A percentile compares a stretch with the other conserved stretches of the same genome.
These are phyloP conservation scores for Catocala sponsa DNA, from an alignment of 2,888 invertebrate species.

Conservation along the genomic window DNA sequence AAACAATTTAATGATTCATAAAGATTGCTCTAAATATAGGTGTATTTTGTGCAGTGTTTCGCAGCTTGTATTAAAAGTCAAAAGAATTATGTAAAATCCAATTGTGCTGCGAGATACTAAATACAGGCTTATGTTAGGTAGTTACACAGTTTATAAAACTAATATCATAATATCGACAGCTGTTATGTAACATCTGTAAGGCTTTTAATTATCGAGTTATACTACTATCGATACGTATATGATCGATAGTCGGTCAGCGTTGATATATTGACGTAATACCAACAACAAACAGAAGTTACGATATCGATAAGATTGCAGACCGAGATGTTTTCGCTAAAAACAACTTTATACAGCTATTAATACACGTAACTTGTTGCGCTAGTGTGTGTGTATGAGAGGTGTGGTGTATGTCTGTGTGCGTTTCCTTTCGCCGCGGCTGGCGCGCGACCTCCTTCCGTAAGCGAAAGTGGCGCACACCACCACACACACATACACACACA, in stretches of 20 bases:
- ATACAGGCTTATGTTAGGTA: too few relatives aligned
- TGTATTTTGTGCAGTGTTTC: too few relatives aligned
- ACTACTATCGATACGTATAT: too few relatives aligned
- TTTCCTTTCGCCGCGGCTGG: constrained; percentile 62
- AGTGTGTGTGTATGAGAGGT: constrained; percentile 15
- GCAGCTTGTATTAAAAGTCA: too few relatives aligned
- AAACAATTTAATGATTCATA: too few relatives aligned
- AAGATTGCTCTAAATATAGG: too few relatives aligned
- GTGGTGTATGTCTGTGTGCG: constrained; percentile 40
- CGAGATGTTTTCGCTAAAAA: constrained; percentile 13
- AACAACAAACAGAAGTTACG: constrained; percentile 11
- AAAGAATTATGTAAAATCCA: too few relatives aligned
- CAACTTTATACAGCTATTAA: constrained; percentile 30
- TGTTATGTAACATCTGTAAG: constrained; percentile 7
- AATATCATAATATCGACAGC: not conserved
- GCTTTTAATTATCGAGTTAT: too few relatives aligned
- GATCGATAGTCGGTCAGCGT: too few relatives aligned
- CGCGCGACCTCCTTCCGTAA: constrained; percentile 61
- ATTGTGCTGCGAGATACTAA: too few relatives aligned
- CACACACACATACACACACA: not conserved
- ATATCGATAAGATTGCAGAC: constrained; percentile 16
- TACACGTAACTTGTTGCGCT: constrained; percentile 28
- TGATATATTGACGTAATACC: constrained; percentile 11
- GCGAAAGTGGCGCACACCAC: constrained; percentile 58
- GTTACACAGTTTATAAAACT: not conserved